Conservation (phyloP, 2,888 invertebrate species). For the Notodonta ziczac region DNA sequence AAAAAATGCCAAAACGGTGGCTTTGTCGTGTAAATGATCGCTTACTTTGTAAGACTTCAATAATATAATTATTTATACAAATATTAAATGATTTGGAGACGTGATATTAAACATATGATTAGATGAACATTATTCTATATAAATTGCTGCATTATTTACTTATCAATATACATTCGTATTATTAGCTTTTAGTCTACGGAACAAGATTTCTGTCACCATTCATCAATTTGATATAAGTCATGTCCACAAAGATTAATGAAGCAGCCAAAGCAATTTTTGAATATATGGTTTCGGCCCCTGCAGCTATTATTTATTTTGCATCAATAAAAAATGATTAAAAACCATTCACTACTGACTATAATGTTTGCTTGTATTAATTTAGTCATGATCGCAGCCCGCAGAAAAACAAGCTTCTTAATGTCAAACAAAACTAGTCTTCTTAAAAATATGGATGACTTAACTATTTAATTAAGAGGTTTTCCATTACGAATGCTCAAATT, state of each 20-base stretch:
- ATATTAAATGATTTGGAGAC: no score
- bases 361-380: slow-evolving; percentile 20
- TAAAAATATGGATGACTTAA: slow-evolving; percentile 43
- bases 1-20: no score
- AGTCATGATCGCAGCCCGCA: slow-evolving; percentile 10
- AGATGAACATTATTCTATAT: no score
- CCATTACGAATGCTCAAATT: slow-evolving; percentile 35
- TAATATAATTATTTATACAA: no score
- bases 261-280: not conserved
- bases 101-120: no score
- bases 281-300: not conserved
- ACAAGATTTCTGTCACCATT: slow-evolving; percentile 8
- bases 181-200: no score
- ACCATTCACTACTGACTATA: slow-evolving; percentile 7
- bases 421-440: slow-evolving; percentile 28
- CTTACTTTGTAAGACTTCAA: no score
- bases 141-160: no score
- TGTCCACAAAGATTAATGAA: not conserved
- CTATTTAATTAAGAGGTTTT: slow-evolving; percentile 31
- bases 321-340: slow-evolving; percentile 10
- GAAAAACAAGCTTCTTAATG: slow-evolving; percentile 29
- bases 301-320: slow-evolving; percentile 10
- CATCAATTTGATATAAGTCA: not conserved
- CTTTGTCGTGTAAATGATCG: no score
- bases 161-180: no score